phyloP scores from a whole-genome alignment of 2,888 invertebrate species.

The Xestoiulus laeticollis region DNA sequence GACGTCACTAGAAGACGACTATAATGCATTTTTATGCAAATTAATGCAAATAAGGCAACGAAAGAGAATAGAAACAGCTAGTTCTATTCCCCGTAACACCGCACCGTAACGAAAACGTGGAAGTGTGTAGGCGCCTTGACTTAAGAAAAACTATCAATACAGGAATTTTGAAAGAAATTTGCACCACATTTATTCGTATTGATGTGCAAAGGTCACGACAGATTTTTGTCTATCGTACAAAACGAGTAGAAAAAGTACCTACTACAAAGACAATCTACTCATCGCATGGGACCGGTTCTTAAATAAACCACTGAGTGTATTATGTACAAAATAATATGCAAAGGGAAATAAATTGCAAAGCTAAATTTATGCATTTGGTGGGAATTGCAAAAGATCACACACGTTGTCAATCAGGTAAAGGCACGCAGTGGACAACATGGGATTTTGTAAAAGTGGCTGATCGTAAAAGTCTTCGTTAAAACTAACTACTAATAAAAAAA shows the following conservation, averaged over 20 bases:
- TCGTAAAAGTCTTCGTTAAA: not conserved
- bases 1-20: too few species aligned
- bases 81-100: too few species aligned
- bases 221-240: not conserved
- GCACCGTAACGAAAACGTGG: too few species aligned
- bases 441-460: not conserved
- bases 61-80: too few species aligned
- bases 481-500: too few species aligned
- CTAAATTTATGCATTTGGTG: slow-evolving; percentile 11
- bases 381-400: not conserved
- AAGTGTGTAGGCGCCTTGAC: too few species aligned
- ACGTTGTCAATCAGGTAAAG: not conserved
- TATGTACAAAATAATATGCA: slow-evolving; percentile 17
- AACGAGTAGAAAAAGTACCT: not conserved
- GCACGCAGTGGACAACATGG: not conserved
- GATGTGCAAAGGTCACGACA: slow-evolving; percentile 1
- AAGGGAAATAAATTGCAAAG: not conserved
- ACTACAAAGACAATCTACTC: not conserved
- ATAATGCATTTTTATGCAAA: too few species aligned
- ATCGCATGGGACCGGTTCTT: not conserved
- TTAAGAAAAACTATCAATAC: not conserved
- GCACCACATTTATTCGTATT: slow-evolving; percentile 14
- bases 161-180: not conserved
- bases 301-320: not conserved
- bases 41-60: too few species aligned